Evolutionary conservation across 1,140 invertebrate genomes (phyloP), one percentile per base, ranked within the genome.

Genomic region (Musca vetustissima): DNA sequence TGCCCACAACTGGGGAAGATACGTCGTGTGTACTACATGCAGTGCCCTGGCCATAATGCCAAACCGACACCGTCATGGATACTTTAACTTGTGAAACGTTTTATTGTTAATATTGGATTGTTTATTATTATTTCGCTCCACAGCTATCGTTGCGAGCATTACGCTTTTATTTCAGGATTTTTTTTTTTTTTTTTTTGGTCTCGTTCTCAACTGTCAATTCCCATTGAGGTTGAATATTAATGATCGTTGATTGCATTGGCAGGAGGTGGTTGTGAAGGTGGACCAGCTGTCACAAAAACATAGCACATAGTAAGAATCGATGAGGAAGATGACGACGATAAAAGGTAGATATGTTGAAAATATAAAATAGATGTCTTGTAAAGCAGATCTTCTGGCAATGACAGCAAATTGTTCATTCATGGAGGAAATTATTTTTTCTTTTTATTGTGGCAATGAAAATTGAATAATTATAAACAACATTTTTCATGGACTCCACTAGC

Each of bases 201-300:
- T 61, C 36, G 11, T 43, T 8, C 57, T 36, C 11, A 43, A 43
- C 36, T 43, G 36, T 43, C 36, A 43, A 43, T 43, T 43, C 36
- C 36, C 36, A 43, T 43, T 43, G 36, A 43, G 43, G 19, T 71
- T 79, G 77, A 74, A 79, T 79, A 79, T 79, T 79, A 79, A 79
- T 79, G 77, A 74, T 72, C 75, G 75, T 73, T 79, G 77, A 79
- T 79, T 79, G 77, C 69, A 36, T 43, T 66, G 47, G 76, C 70
- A 73, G 67, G 73, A 48, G 66, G 72, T 59, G 25, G 68, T 22
- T 32, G 36, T 48, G 21, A 49, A 50, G 48, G 48, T 65, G 48
- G 64, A 65, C 22, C 15, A 65, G 15, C 47, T 50, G 69, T 65
- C 64, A 43, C 36, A 43, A 43, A 43, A 43, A 43, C 36, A 43